A percentile compares a stretch with the other conserved stretches of the same genome.
Conservation (phyloP, 1,140 invertebrate species). For the Saxidomus purpurata region DNA sequence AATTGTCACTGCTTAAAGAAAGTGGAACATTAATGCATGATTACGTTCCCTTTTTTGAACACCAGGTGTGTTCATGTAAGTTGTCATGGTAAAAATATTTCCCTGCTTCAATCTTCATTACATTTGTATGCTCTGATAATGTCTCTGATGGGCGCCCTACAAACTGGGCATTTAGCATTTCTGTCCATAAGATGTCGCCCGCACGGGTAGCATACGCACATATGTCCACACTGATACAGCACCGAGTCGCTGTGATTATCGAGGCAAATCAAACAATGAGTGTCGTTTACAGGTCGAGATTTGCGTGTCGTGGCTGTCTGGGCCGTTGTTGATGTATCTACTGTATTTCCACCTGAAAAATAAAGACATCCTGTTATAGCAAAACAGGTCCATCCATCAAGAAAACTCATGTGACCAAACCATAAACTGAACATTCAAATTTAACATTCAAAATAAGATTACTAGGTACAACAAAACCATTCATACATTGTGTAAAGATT, state of each 20-base stretch:
- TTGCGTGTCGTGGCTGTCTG: conserved; percentile 16
- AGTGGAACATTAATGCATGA: too few relatives aligned
- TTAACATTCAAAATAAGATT: too few relatives aligned
- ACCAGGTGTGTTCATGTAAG: neutral
- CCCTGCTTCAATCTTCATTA: conserved; percentile 74
- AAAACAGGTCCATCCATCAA: too few relatives aligned
- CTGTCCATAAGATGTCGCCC: conserved; percentile 79
- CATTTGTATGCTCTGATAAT: conserved; percentile 84
- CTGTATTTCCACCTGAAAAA: neutral
- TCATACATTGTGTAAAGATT: too few relatives aligned
- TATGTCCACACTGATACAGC: conserved; percentile 86
- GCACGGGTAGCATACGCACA: conserved; percentile 85
- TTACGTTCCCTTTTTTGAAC: too few relatives aligned
- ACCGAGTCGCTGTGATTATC: conserved; percentile 84
- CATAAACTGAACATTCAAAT: too few relatives aligned
- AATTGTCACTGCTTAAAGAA: too few relatives aligned
- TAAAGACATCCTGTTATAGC: neutral
- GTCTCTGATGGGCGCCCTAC: conserved; percentile 85
- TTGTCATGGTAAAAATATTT: neutral
- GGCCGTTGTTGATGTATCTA: neutral
- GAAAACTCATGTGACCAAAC: too few relatives aligned
- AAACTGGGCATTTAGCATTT: conserved; percentile 84
- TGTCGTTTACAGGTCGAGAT: conserved; percentile 79
- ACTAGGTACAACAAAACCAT: too few relatives aligned
- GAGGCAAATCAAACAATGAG: conserved; percentile 84